phyloP scores from a whole-genome alignment of 2,797 vertebrate species.

The Ptychobarbus kaznakovi region DNA sequence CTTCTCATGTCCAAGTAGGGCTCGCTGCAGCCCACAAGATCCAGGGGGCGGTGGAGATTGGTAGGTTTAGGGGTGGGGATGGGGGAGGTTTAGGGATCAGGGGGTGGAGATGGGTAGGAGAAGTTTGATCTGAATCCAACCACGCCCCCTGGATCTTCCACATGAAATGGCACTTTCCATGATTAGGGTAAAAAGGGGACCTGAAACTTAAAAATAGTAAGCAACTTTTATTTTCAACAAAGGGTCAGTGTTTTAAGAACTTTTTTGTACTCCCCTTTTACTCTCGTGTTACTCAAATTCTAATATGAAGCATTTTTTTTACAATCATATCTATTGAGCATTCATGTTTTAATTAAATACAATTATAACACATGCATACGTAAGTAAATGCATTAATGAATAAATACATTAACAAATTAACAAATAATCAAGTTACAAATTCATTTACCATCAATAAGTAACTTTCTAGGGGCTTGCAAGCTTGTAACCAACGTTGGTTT shows the following conservation, averaged over 20 bases:
- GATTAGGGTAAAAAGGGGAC: conserved; percentile 14
- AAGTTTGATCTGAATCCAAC: too few species aligned
- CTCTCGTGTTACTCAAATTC: background rate
- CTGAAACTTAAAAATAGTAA: background rate
- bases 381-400: background rate
- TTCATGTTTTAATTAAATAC: background rate
- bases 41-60: too few species aligned
- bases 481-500: background rate
- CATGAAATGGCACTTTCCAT: background rate
- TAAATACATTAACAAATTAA: background rate
- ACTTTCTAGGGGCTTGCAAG: background rate
- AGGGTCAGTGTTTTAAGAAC: background rate
- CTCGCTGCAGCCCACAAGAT: too few species aligned
- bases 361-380: background rate
- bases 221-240: background rate
- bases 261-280: background rate
- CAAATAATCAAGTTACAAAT: background rate
- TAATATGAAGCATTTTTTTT: background rate
- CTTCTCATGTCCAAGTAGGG: too few species aligned
- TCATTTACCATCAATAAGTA: background rate
- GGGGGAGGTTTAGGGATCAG: too few species aligned
- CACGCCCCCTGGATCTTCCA: background rate
- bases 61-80: too few species aligned
- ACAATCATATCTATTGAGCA: background rate
- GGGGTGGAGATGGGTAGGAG: too few species aligned